A percentile compares a stretch with the other conserved stretches of the same genome.
Evolutionary conservation across 53 echinoderm and acorn worm species (phyloP).

Genomic region (Arbacia lixula): DNA sequence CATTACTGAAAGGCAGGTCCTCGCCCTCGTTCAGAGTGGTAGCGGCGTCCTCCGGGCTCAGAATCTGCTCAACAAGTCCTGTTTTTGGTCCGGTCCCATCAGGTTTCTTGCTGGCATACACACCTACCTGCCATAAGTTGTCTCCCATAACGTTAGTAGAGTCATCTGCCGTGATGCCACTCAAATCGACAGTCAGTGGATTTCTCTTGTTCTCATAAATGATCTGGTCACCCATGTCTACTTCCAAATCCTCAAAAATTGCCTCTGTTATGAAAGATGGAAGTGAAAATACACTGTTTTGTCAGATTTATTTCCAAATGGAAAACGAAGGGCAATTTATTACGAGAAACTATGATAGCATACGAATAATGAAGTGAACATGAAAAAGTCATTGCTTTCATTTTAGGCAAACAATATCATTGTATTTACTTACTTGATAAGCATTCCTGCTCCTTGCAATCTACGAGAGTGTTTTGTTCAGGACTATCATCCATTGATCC

Average conservation of each 20-base stretch:
- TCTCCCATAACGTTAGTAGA: constrained; percentile 46
- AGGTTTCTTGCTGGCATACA: constrained; percentile 13
- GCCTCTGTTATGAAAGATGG: too few species aligned
- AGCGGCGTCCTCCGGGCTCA: constrained; percentile 12
- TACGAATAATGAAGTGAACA: too few species aligned
- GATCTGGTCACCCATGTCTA: constrained; percentile 61
- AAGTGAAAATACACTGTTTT: too few species aligned
- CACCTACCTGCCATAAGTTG: constrained; percentile 41
- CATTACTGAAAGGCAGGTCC: constrained; percentile 36
- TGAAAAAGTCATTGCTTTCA: too few species aligned
- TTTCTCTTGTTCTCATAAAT: constrained; percentile 65
- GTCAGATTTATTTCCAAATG: neutral
- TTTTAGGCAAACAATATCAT: too few species aligned
- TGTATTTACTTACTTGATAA: constrained; percentile 81
- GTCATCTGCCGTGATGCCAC: constrained; percentile 62
- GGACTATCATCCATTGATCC: constrained; percentile 19
- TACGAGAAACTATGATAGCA: too few species aligned
- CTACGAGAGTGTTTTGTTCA: constrained; percentile 53
- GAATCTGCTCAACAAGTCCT: constrained; percentile 38
- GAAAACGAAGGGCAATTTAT: neutral
- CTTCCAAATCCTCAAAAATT: constrained; percentile 71
- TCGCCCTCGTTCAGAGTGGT: constrained; percentile 23
- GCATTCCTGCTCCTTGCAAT: constrained; percentile 76
- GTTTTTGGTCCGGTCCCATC: constrained; percentile 49
- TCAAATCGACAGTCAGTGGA: constrained; percentile 59